phyloP scores from a whole-genome alignment of 2,113 vertebrate genomes.

The Electrona antarctica region DNA sequence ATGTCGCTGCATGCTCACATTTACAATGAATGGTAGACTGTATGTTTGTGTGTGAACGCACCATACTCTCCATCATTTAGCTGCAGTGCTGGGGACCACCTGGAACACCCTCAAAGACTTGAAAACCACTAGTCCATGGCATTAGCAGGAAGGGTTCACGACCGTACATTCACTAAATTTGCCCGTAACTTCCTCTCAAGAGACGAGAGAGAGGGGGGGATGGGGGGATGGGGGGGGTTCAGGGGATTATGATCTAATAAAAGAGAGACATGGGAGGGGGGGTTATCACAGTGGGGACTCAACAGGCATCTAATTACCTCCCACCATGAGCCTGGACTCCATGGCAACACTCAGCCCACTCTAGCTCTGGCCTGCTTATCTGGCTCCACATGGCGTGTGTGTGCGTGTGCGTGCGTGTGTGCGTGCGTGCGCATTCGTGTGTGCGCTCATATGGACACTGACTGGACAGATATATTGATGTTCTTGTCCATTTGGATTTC shows the following conservation, averaged over 20 bases:
- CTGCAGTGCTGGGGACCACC: too few species aligned
- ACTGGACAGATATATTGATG: not conserved
- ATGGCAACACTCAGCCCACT: conserved; percentile 57
- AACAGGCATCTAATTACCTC: conserved; percentile 71
- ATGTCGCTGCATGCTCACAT: too few species aligned
- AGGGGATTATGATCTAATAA: conserved; percentile 44
- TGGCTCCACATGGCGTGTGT: conserved; percentile 36
- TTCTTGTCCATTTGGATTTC: conserved; percentile 16
- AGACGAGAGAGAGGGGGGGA: conserved; percentile 1
- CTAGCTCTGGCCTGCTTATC: conserved; percentile 29
- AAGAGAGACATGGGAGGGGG: conserved; percentile 23
- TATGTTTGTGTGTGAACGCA: too few species aligned
- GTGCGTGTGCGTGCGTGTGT: conserved; percentile 30
- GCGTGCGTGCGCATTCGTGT: conserved; percentile 1
- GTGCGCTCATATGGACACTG: not conserved
- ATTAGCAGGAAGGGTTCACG: conserved; percentile 21
- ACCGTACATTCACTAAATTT: conserved; percentile 22
- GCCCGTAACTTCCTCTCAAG: conserved; percentile 37
- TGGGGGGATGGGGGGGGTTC: not conserved
- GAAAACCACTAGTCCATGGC: too few species aligned
- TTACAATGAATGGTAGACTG: too few species aligned
- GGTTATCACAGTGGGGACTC: conserved; percentile 38
- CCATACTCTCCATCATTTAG: too few species aligned
- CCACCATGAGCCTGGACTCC: conserved; percentile 58
- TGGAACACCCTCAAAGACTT: too few species aligned